Evolutionary conservation across 2,888 invertebrate species (phyloP), one percentile per base, ranked within the genome.

Genomic region (Agapostemon virescens): DNA sequence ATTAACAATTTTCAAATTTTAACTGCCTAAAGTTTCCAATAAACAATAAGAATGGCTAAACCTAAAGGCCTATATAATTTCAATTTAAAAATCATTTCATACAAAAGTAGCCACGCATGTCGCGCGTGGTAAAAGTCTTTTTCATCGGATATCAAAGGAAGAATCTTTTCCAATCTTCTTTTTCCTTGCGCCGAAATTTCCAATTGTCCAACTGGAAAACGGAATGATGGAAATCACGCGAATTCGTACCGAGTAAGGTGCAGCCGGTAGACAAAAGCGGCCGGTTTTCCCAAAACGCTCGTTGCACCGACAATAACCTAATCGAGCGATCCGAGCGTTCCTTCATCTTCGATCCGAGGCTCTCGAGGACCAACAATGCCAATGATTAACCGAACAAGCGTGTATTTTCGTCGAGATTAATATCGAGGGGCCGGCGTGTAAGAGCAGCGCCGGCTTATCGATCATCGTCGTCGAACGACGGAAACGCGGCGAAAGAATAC

Each of bases 381-480:
- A 69, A 82, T 83, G 82, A 83, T 83, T 83, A 83, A 80, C 81
- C 81, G 66, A 61, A 71, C 71, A 45, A 52, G 42, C 52, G 68
- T 11, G 26, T 67, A 49, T 75, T 75, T 78, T 79, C 79, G 67
- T 67, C 69, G 69, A 82, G 83, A 83, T 83, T 83, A 77, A 83
- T 83, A 83, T 82, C 82, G 71, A 49, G 38, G 33, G 68, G 45
- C 55, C 49, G 23, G 38, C 71, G 40, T 45, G 58, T 63, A 61
- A 58, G 45, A 61, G 42, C 36, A 30, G 26, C 58, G 77, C 38
- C 71, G 36, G 77, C 81, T 73, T 84, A 84, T 84, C 84, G 84
- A 84, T 84, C 84, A 84, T 84, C 81, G 78, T 74, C 69, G 81
- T 70, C 84, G 83, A 84, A 78, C 81, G 77, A 81, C 76, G 81